phyloP scores from a whole-genome alignment of 2,797 vertebrate species.

The Holocentrus rufus region DNA sequence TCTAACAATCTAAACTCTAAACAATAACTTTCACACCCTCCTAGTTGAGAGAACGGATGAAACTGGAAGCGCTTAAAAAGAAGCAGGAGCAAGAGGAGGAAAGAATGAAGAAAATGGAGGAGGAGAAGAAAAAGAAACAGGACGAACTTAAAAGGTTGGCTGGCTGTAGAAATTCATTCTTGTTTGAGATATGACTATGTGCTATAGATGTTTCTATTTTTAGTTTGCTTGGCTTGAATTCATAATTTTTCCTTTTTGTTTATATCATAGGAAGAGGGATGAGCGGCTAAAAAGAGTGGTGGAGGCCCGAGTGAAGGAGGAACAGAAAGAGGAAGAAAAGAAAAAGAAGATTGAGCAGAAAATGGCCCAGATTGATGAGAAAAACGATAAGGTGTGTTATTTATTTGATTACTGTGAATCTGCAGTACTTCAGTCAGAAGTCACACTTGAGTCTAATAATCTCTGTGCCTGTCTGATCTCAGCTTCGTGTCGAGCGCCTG shows the following conservation, averaged over 20 bases:
- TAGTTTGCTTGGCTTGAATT: background rate
- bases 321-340: slow-evolving; percentile 92
- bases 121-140: slow-evolving; percentile 89
- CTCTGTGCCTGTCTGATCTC: background rate
- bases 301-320: slow-evolving; percentile 90
- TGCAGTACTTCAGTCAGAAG: background rate
- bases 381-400: slow-evolving; percentile 89
- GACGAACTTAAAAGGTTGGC: slow-evolving; percentile 91
- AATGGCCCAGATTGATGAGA: slow-evolving; percentile 88
- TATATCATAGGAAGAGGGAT: slow-evolving; percentile 86
- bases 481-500: slow-evolving; percentile 84
- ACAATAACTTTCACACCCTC: background rate
- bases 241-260: background rate
- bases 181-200: background rate
- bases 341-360: slow-evolving; percentile 93
- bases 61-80: slow-evolving; percentile 89
- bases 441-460: background rate
- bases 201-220: background rate
- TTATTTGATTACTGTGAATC: background rate
- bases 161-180: background rate
- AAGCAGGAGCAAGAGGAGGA: slow-evolving; percentile 94
- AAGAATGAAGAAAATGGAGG: slow-evolving; percentile 91
- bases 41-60: slow-evolving; percentile 85
- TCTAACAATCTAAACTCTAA: accelerated
- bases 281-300: slow-evolving; percentile 89